Evolutionary conservation across 2,888 invertebrate species (phyloP).

Genomic region (Iselma pallidipennis): DNA sequence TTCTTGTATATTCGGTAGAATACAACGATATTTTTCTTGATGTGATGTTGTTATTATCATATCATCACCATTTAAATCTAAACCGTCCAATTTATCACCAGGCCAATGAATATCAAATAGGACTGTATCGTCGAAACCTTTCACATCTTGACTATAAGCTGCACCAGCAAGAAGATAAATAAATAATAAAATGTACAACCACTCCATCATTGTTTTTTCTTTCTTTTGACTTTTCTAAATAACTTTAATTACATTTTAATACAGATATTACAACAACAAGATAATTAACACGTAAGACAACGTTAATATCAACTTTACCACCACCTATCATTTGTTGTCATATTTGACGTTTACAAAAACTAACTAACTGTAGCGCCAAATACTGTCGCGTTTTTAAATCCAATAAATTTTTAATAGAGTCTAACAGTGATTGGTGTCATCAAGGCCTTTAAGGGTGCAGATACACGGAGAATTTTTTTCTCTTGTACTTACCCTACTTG

Average conservation of each 20-base stretch:
- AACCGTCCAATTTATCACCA: conserved; percentile 56
- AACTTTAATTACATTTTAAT: neutral
- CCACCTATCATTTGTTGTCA: too few relatives aligned
- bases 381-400: too few relatives aligned
- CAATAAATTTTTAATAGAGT: too few relatives aligned
- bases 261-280: too few relatives aligned
- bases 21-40: conserved; percentile 83
- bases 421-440: too few relatives aligned
- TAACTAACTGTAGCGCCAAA: too few relatives aligned
- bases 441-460: too few relatives aligned
- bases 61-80: conserved; percentile 59
- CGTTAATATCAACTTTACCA: too few relatives aligned
- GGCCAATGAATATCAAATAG: conserved; percentile 82
- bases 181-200: neutral
- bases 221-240: neutral
- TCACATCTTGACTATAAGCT: conserved; percentile 63
- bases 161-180: neutral
- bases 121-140: conserved; percentile 81
- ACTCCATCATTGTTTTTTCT: neutral
- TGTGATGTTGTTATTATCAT: conserved; percentile 73
- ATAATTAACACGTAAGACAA: too few relatives aligned
- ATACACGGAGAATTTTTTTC: too few relatives aligned
- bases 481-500: too few relatives aligned
- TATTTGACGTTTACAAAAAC: too few relatives aligned
- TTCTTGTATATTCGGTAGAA: conserved; percentile 70